phyloP scores from a whole-genome alignment of 2,797 vertebrate species.

The Emys orbicularis region DNA sequence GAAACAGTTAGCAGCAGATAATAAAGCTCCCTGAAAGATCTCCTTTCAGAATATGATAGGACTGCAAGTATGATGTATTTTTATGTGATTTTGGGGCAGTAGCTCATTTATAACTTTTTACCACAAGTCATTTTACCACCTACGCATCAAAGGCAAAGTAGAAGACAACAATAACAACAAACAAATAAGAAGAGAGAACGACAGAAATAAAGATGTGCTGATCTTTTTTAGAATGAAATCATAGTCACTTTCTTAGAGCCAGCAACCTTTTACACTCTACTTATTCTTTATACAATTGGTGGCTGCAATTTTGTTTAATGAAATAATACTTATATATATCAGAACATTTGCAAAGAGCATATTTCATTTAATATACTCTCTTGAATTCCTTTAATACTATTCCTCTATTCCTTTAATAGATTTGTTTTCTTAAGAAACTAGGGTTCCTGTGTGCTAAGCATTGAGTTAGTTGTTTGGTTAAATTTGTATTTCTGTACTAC shows the following conservation, averaged over 20 bases:
- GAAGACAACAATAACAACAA: not conserved
- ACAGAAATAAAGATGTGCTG: not conserved
- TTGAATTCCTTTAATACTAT: not conserved
- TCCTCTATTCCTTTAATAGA: not conserved
- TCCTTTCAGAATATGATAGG: not conserved
- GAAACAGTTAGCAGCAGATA: not conserved
- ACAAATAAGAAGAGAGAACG: not conserved
- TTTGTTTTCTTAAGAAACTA: not conserved
- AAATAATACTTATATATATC: not conserved
- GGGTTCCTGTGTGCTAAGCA: accelerated
- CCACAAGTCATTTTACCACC: not conserved
- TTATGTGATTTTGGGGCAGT: not conserved
- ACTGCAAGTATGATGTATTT: not conserved
- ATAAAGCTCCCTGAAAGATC: not conserved
- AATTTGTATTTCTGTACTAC: not conserved
- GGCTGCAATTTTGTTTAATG: not conserved
- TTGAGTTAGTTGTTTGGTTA: not conserved
- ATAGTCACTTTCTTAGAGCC: not conserved
- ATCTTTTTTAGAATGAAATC: not conserved
- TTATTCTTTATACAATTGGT: not conserved
- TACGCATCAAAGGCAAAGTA: conserved; percentile 7
- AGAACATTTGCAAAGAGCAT: not conserved
- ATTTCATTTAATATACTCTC: not conserved
- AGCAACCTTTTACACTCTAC: not conserved
- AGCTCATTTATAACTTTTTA: not conserved